A percentile compares a stretch with the other conserved stretches of the same genome.
phyloP scores from a whole-genome alignment of 2,888 invertebrate species.

The Brenthis ino region DNA sequence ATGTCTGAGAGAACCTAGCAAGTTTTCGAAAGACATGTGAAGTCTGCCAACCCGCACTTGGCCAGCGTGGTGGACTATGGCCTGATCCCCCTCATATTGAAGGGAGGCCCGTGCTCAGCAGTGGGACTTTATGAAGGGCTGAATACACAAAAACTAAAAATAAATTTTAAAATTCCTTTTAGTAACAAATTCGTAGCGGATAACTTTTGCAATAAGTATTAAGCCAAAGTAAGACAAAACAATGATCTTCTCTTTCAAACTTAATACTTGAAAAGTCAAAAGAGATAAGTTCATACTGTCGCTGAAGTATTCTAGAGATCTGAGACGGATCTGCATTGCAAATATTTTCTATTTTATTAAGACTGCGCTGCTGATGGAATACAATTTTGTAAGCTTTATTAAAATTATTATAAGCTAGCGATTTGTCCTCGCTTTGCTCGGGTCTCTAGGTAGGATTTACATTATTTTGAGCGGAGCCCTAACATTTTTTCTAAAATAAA shows the following conservation, averaged over 20 bases:
- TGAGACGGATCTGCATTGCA: constrained; percentile 67
- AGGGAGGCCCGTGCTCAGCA: too few species aligned
- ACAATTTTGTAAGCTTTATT: constrained; percentile 50
- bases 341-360: constrained; percentile 72
- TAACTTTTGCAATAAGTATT: constrained; percentile 13
- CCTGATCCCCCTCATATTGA: too few species aligned
- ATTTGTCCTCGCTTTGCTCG: too few species aligned
- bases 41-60: too few species aligned
- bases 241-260: constrained; percentile 18
- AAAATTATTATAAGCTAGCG: neutral
- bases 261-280: constrained; percentile 26
- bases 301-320: constrained; percentile 56
- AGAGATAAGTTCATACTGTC: constrained; percentile 28
- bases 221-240: constrained; percentile 17
- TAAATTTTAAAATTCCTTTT: neutral
- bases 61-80: too few species aligned
- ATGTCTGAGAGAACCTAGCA: too few species aligned
- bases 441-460: too few species aligned
- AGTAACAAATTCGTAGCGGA: constrained; percentile 7
- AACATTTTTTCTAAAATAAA: too few species aligned
- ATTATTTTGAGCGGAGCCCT: too few species aligned
- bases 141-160: neutral
- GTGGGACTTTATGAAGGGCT: too few species aligned
- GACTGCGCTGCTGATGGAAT: constrained; percentile 66
- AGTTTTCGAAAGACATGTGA: too few species aligned